Evolutionary conservation across 2,113 vertebrate species (phyloP), one percentile per base, ranked within the genome.

Genomic region (Phalacrocorax pelagicus): DNA sequence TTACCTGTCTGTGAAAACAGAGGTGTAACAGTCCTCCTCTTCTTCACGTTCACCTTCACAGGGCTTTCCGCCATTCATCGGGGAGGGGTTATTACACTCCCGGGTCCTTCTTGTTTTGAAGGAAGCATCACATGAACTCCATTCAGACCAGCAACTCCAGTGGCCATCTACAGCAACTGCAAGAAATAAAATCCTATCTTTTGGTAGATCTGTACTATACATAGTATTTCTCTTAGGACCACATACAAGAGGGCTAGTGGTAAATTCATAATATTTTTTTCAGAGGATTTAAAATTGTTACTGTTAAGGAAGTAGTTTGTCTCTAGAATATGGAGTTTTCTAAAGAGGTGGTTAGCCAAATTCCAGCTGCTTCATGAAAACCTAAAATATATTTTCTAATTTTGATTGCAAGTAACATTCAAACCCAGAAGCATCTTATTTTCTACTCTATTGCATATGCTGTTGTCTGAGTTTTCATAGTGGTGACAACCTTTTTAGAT

Each of bases 101-200:
- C 99, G 97, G 1, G 65, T 98, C 40, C 99, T 98, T 8, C 91
- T 95, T 88, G 81, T 99, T 97, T 95, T 99, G 90, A 99, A 98
- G 52, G 97, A 94, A 46, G 92, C 61, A 9, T 96, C 94, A 2
- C 99, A 99, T 1, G 44, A 2, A 44, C 97, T 99, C 99, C 99
- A 99, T 8, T 97, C 73, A 21, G 98, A 98, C 99, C 99, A 99
- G 96, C 99, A 99, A 66, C 98, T 95, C 99, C 99, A 99, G 66
- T 78, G 97, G 6, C 99, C 99, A 63, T 99, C 99, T 17, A 99
- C 97, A 7, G 75, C 96, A 82, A 97, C 99, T 99, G 82, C 11
- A 90, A 94, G 23, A 82, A 46, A 86, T 7, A 49, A 61, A 69
- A 70, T 5, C 23, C 3, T 10, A 7, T 19, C 2, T 47, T 71